These are phyloP conservation scores for Platycheirus albimanus DNA, from an alignment of 2,888 invertebrate genomes.

Conservation along the genomic window DNA sequence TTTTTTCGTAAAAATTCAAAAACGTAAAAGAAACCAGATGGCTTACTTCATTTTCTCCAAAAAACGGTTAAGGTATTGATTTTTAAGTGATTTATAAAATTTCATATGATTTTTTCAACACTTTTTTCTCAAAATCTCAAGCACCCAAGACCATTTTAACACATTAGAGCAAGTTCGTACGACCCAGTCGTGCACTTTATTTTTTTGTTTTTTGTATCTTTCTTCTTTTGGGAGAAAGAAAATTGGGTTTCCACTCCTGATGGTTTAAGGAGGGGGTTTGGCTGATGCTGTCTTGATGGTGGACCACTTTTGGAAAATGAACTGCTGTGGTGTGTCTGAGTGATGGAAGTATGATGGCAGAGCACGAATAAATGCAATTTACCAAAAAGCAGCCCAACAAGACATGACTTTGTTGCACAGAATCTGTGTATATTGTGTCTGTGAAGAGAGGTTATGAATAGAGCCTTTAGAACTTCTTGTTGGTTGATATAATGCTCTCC, in stretches of 20 bases:
- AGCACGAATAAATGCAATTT: slow-evolving; percentile 50
- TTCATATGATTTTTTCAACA: too few species aligned
- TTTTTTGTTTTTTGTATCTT: too few species aligned
- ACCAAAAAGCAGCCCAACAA: slow-evolving; percentile 20
- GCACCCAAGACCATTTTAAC: too few species aligned
- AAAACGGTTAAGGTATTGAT: too few species aligned
- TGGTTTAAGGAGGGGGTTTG: neutral
- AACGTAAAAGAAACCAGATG: too few species aligned
- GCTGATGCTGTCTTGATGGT: slow-evolving; percentile 28
- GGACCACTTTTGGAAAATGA: slow-evolving; percentile 52
- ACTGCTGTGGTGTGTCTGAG: slow-evolving; percentile 31
- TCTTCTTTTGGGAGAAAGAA: slow-evolving; percentile 28
- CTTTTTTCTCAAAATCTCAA: too few species aligned
- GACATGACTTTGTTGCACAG: slow-evolving; percentile 13
- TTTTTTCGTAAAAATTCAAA: too few species aligned
- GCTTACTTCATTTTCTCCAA: too few species aligned
- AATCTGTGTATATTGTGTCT: neutral
- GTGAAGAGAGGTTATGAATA: slow-evolving; percentile 18
- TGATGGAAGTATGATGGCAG: slow-evolving; percentile 29
- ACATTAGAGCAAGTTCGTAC: too few species aligned
- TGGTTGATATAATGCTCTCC: neutral
- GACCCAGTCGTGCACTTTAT: too few species aligned
- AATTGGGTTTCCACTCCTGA: slow-evolving; percentile 56
- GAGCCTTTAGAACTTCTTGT: neutral
- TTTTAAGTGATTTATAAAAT: too few species aligned